Base-by-base conservation (phyloP, 1,140 invertebrate species). In the Drosophila quadrilineata region DNA sequence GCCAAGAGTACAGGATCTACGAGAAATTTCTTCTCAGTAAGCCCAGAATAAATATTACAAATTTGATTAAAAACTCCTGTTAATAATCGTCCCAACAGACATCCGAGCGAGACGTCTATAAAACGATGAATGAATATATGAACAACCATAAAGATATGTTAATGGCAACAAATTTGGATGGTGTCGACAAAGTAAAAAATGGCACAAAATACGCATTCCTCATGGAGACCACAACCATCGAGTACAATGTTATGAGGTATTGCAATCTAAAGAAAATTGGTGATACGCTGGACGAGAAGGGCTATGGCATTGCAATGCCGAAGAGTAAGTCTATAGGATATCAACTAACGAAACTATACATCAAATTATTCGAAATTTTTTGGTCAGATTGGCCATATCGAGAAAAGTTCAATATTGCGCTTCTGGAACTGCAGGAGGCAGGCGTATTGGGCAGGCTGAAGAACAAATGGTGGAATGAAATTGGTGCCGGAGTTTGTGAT, bases 401-500 rank as follows among this genome's bases (percentile, higher is more conserved):
- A 8, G 93, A 94, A 66, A 91, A 92, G 21, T 90, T 97, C 26
- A 96, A 94, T 63, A 92, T 93, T 52, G 95, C 94, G 1, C 92
- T 97, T 26, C 84, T 97, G 19, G 93, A 94, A 72, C 86, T 97
- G 1, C 95, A 96, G 87, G 96, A 98, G 90, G 93, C 93, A 46
- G 97, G 96, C 0, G 92, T 93, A 26, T 87, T 98, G 6, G 93
- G 94, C 3, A 91, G 93, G 28, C 90, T 98, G 41, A 96, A 97
- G 88, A 94, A 94, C 21, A 97, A 96, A 91, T 98, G 96, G 97
- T 98, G 96, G 96, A 94, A 94, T 79, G 93, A 96, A 89, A 94
- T 95, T 86, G 95, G 94, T 0, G 95, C 94, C 16, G 94, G 94
- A 5, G 92, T 92, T 38, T 96, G 95, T 89, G 90, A 90, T 69